Base-by-base conservation (phyloP, 2,888 invertebrate genomes). In the Andrena bicolor region DNA sequence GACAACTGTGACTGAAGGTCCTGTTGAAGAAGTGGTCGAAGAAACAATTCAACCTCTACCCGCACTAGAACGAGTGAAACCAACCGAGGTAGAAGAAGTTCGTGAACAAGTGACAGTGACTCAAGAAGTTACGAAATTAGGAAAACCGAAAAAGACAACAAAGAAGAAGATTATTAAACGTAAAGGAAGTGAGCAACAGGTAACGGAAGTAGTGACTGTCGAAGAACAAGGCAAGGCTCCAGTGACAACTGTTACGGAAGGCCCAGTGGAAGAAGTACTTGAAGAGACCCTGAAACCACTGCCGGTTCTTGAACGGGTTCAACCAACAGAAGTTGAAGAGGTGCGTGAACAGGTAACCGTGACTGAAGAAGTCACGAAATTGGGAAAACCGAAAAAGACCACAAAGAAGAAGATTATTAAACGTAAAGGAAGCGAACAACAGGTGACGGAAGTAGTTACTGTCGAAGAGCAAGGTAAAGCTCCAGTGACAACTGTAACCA, bases 291-390 rank as follows among this genome's bases (percentile, higher is more conserved):
- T 23, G 23, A 23, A 91, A 66, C 89, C 92, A 80, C 88, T 80
- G 6, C 76, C 94, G 2, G 86, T 89, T 0, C 91, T 87, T 6
- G 83, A 87, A 30, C 93, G 94, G 1, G 94, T 95, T 1, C 95
- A 94, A 85, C 94, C 94, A 72, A 88, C 84, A 65, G 87, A 83
- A 74, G 91, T 83, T 83, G 93, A 87, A 20, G 82, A 89, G n/a
- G 85, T 87, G 0, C 66, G 53, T 0, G 89, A 90, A 73, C 80
- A 82, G 30, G 85, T 88, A 13, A 79, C 86, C 7, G 91, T 79
- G 76, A 90, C 28, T 83, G 90, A 85, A 69, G 93, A 56, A 86
- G 91, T 76, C 0, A 87, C 86, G 0, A 93, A 69, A 6, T 76
- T 83, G 35, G 85, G 85, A 0, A 89, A 83, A 23, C 85, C 76